Conservation (phyloP, 2,113 vertebrate genomes). For the Hydrochoerus hydrochaeris region DNA sequence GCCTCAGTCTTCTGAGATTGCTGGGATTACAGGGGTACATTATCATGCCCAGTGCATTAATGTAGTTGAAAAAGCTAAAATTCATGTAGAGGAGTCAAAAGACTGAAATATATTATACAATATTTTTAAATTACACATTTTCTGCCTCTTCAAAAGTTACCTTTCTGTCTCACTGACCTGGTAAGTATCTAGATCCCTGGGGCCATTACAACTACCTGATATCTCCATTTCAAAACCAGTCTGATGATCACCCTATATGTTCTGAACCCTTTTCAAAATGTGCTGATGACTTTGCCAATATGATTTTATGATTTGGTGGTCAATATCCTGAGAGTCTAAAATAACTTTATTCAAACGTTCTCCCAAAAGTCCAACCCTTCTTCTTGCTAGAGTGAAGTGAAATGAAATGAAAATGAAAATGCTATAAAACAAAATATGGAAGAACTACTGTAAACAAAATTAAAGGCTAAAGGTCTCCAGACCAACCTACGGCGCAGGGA, state of each 20-base stretch:
- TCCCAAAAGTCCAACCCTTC: not conserved
- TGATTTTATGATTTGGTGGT: not conserved
- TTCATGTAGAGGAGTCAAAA: not conserved
- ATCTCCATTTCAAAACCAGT: not conserved
- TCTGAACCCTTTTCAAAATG: not conserved
- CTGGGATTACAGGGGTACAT: no score
- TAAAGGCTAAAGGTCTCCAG: not conserved
- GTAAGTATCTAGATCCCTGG: not conserved
- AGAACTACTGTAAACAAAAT: not conserved
- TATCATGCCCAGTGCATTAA: no score
- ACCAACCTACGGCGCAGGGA: not conserved
- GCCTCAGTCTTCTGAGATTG: no score
- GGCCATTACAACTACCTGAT: not conserved
- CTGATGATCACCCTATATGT: not conserved
- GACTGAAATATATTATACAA: not conserved
- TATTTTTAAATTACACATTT: not conserved
- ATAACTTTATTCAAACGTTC: not conserved
- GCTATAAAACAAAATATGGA: not conserved
- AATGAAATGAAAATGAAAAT: not conserved
- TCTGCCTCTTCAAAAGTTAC: not conserved
- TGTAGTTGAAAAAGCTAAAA: conserved; percentile 4
- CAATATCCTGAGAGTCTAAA: not conserved
- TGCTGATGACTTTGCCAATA: not conserved
- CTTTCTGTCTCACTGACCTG: not conserved
- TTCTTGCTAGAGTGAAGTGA: not conserved